Evolutionary conservation across 2,113 vertebrate species (phyloP), one percentile per base, ranked within the genome.

Genomic region (Myotis brandtii): DNA sequence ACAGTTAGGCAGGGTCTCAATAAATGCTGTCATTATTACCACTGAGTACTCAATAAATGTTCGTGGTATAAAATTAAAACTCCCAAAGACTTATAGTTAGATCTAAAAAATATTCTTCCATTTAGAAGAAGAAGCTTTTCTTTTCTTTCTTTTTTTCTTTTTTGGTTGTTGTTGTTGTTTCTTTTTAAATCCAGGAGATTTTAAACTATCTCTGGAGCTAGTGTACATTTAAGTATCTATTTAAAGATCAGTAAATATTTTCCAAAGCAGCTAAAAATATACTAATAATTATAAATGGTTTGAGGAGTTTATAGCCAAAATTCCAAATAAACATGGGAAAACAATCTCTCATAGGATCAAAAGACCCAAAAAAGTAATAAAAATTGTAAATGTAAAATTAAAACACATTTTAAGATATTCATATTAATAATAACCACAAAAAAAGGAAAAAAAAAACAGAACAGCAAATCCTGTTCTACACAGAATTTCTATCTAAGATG

Each of bases 161-260:
- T 95, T 93, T 82, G 70, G 76, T 88, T 40, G 50, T 37, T 89
- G 86, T 50, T 89, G 90, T 83, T 92, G 64, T 86, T 69, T 97
- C 91, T 91, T 96, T 97, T 93, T 84, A 96, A 97, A 90, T 69
- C 54, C 72, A 97, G 79, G 82, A 80, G 62, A 94, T 94, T 97
- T 96, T 96, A 88, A 96, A 94, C 77, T 79, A 95, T 32, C 21
- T 88, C 48, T 79, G 82, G 27, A 94, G 54, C 37, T 32, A 89
- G 34, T 76, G 21, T 80, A 17, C 54, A 94, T 83, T 76, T 97
- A 97, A 81, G 43, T 85, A 64, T 82, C 88, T 95, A 96, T 97
- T 96, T 97, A 93, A 88, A 97, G 72, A 86, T 64, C 5, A 95
- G 87, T 92, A 97, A 96, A 95, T 95, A 97, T 95, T 95, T 96